Percentiles rank a stretch among this genome's conserved stretches.
These are phyloP conservation scores for Semnornis frantzii DNA, from an alignment of 2,113 vertebrate species.

Conservation along the genomic window DNA sequence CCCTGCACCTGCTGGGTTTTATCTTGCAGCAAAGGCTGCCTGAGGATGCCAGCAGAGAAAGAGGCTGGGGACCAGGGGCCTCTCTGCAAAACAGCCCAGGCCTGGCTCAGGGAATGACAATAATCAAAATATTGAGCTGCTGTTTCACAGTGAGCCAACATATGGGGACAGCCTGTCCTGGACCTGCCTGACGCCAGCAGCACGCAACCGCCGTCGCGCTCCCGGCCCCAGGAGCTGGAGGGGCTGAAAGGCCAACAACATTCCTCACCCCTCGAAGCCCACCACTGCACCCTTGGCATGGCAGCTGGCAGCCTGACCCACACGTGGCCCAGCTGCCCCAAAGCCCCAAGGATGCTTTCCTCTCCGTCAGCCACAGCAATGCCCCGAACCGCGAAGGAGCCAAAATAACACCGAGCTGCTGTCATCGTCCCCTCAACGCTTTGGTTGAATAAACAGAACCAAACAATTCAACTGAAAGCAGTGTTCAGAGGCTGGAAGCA, in stretches of 20 bases:
- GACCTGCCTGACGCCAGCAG: not conserved
- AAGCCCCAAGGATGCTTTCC: not conserved
- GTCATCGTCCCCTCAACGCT: not conserved
- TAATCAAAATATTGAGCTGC: not conserved
- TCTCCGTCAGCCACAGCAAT: not conserved
- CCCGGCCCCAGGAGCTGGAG: not conserved
- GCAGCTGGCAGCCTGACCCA: rapidly evolving
- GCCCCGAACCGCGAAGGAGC: not conserved
- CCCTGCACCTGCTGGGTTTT: not conserved
- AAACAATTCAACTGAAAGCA: not conserved
- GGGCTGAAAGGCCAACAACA: rapidly evolving
- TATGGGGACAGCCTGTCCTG: conserved; percentile 18
- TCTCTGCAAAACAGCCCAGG: not conserved
- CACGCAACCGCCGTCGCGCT: not conserved
- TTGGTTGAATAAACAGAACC: not conserved
- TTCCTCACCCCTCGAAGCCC: not conserved
- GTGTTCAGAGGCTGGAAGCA: not conserved
- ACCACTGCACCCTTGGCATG: rapidly evolving
- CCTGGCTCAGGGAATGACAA: not conserved
- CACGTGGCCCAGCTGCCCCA: not conserved
- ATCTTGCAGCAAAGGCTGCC: not conserved
- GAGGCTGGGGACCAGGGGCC: not conserved
- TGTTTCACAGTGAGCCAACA: not conserved
- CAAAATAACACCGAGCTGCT: not conserved
- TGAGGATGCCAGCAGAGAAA: not conserved